Evolutionary conservation across 2,113 vertebrate genomes (phyloP), one percentile per base, ranked within the genome.

Genomic region (Empidonax alnorum): DNA sequence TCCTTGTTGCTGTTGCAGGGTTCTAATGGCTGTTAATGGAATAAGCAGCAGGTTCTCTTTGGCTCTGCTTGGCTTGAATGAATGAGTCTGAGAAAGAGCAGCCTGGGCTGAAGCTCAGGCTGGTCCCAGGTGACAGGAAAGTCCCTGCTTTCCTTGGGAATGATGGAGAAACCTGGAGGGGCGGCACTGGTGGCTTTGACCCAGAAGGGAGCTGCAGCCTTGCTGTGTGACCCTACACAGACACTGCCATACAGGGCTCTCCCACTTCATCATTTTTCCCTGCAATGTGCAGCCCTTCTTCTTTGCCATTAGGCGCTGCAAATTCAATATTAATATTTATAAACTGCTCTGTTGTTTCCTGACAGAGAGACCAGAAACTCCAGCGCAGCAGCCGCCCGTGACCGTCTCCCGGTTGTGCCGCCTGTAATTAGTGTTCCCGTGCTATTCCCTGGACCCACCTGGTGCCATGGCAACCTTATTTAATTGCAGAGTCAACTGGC

Each of bases 301-400:
- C 42, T 42, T 58, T 52, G 31, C 27, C 11, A 62, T n/a, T 30
- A 50, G 59, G 16, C 55, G 35, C 21, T 86, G 73, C 68, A 83
- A 74, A 63, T 69, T 1, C n/a, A 1, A 47, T 47, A 74, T 94
- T 81, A 88, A 84, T 94, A 96, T 90, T 94, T 90, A 94, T 83
- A 47, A 85, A 63, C 6, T 8, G 22, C 61, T 90, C 50, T 90
- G 55, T 53, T 93, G n/a, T 71, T 76, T 90, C 31, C 93, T 91
- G n/a, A 46, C 12, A n/a, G 63, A 61, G 49, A 72, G 12, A 33
- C 49, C 18, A 28, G 50, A 16, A 44, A 77, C 86, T 85, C 50
- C 85, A 84, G 82, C 31, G 52, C 61, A 47, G 41, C 63, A 76
- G 47, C 59, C 63, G 58, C 59, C 67, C 2, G 0, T 44, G 80